phyloP scores from a whole-genome alignment of 2,113 vertebrate species.

The Thinocorus orbignyianus region DNA sequence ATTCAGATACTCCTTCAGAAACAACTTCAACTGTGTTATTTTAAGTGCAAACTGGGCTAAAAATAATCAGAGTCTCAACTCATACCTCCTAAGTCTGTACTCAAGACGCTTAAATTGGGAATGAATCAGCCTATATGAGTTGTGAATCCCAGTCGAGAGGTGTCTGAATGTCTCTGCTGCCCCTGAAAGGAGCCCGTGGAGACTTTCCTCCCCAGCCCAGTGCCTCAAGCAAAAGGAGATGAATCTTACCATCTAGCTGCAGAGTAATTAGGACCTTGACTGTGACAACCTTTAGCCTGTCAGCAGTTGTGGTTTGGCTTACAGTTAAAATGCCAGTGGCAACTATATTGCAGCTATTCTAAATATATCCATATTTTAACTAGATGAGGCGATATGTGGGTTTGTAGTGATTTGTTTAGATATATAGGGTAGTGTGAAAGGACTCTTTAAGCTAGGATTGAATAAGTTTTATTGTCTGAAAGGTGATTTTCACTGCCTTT shows the following conservation, averaged over 20 bases:
- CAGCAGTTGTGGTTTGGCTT: constrained; percentile 13
- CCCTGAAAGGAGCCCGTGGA: background rate
- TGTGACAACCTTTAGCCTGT: constrained; percentile 39
- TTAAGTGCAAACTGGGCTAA: background rate
- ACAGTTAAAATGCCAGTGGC: constrained; percentile 6
- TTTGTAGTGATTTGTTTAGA: constrained; percentile 15
- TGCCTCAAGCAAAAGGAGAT: background rate
- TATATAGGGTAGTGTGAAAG: background rate
- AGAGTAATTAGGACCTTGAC: constrained; percentile 36
- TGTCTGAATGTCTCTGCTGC: background rate
- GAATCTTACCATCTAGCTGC: background rate
- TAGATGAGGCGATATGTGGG: background rate
- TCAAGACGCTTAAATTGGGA: background rate
- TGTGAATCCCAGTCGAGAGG: background rate
- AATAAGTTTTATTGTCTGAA: background rate
- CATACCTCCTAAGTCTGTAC: background rate
- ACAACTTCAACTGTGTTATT: background rate
- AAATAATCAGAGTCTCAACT: background rate
- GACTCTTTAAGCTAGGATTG: background rate
- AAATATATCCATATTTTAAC: constrained; percentile 37
- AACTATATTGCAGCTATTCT: background rate
- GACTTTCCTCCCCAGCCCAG: background rate
- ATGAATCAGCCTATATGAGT: background rate
- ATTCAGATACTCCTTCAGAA: background rate
- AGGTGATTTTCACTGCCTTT: constrained; percentile 20